Conservation (phyloP, 2,888 invertebrate species). For the Hirtodrosophila alboralis region DNA sequence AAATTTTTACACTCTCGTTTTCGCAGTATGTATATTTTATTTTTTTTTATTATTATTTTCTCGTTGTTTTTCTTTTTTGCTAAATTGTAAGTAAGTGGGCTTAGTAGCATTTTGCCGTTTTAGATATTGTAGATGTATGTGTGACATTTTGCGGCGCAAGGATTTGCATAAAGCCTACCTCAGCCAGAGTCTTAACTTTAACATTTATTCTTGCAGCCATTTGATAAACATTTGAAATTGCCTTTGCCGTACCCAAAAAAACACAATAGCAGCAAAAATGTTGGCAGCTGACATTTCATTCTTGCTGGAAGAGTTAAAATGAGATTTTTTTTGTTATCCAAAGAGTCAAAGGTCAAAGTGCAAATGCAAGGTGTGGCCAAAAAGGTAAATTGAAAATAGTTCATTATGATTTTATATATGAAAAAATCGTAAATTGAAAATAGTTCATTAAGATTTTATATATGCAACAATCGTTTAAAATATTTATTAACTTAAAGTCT, state of each 20-base stretch:
- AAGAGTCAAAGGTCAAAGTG: constrained; percentile 62
- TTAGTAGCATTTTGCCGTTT: constrained; percentile 76
- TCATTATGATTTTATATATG: no score
- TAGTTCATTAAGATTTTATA: no score
- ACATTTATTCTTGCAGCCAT: constrained; percentile 55
- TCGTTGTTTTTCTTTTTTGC: constrained; percentile 44
- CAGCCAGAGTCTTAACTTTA: constrained; percentile 60
- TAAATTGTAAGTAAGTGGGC: constrained; percentile 80
- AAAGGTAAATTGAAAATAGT: neutral
- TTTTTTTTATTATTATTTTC: constrained; percentile 49
- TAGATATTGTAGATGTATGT: constrained; percentile 36
- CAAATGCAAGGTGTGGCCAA: constrained; percentile 6
- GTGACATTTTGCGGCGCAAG: constrained; percentile 51
- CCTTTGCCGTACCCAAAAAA: constrained; percentile 11
- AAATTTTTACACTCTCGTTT: constrained; percentile 76
- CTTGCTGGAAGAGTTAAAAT: neutral
- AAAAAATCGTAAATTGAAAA: no score
- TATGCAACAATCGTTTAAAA: no score
- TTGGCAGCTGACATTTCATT: constrained; percentile 15
- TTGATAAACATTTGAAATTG: constrained; percentile 61
- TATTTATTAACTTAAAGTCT: no score
- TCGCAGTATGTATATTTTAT: constrained; percentile 60
- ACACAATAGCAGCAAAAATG: constrained; percentile 15
- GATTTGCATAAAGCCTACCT: constrained; percentile 75
- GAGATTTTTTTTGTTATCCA: neutral